These are phyloP conservation scores for Samia ricini DNA, from an alignment of 1,140 invertebrate genomes.

Conservation along the genomic window DNA sequence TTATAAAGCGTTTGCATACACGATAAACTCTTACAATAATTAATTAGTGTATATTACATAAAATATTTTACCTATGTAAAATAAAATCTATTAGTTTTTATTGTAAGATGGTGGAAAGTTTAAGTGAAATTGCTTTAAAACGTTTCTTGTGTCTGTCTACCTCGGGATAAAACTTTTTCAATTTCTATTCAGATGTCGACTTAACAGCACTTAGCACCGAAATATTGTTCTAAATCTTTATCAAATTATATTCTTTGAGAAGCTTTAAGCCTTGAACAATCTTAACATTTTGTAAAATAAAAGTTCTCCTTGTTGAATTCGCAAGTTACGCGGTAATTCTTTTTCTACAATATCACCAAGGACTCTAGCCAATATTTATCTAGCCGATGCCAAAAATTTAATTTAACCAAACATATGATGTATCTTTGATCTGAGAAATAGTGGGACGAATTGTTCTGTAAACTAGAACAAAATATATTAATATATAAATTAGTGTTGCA, in stretches of 20 bases:
- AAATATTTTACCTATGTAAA: not conserved
- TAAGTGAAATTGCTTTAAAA: slow-evolving; percentile 38
- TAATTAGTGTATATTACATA: too few relatives aligned
- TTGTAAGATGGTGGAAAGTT: not conserved
- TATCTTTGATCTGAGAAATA: too few relatives aligned
- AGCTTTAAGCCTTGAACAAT: slow-evolving; percentile 1
- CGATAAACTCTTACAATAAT: too few relatives aligned
- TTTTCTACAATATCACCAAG: slow-evolving; percentile 8
- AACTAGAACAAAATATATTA: too few relatives aligned
- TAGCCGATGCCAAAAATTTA: too few relatives aligned
- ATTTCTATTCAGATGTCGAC: slow-evolving; percentile 60
- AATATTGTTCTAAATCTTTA: slow-evolving; percentile 33
- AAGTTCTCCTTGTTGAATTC: slow-evolving; percentile 1
- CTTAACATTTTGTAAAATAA: slow-evolving; percentile 1
- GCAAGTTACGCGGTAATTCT: not conserved
- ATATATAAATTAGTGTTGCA: too few relatives aligned
- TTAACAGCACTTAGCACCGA: slow-evolving; percentile 51
- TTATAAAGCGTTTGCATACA: too few relatives aligned
- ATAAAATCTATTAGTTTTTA: not conserved
- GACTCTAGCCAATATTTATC: too few relatives aligned
- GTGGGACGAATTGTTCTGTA: too few relatives aligned
- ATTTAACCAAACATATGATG: too few relatives aligned
- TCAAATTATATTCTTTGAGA: slow-evolving; percentile 14
- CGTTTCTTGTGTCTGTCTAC: slow-evolving; percentile 51
- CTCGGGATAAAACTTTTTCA: slow-evolving; percentile 62